A percentile compares a stretch with the other conserved stretches of the same genome.
phyloP scores from a whole-genome alignment of 2,113 vertebrate genomes.

The Upupa epops region DNA sequence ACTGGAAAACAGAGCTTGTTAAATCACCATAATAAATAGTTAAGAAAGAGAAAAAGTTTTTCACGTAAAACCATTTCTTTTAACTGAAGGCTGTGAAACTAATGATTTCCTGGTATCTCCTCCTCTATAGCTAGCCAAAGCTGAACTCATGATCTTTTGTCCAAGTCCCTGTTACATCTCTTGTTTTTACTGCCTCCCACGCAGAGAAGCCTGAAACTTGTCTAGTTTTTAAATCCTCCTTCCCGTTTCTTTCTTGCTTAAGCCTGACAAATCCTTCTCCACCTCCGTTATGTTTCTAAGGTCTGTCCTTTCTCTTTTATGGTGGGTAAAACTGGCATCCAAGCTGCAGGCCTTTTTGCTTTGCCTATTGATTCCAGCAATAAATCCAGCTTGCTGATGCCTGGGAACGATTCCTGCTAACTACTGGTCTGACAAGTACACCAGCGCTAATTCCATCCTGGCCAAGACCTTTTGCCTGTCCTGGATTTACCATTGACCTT shows the following conservation, averaged over 20 bases:
- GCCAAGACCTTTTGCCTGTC: not conserved
- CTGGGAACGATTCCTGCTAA: not conserved
- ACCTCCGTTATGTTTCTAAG: not conserved
- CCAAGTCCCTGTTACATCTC: not conserved
- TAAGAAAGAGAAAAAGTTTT: not conserved
- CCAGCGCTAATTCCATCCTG: not conserved
- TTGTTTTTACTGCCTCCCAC: not conserved
- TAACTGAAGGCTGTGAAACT: not conserved
- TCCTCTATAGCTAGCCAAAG: not conserved
- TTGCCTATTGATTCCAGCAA: not conserved
- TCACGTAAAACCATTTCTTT: not conserved
- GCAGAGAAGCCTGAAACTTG: not conserved
- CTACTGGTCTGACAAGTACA: not conserved
- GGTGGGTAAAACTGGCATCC: not conserved
- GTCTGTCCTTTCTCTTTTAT: not conserved
- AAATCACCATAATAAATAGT: not conserved
- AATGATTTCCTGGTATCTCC: not conserved
- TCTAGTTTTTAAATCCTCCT: not conserved
- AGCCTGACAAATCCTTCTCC: not conserved
- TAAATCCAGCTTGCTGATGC: not conserved
- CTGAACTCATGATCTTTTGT: conserved; percentile 4
- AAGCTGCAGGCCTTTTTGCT: not conserved
- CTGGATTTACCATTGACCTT: not conserved
- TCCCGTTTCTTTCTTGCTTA: not conserved
- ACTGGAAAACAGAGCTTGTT: not conserved